These are phyloP conservation scores for Melanotaenia trifasciata DNA, from an alignment of 2,797 vertebrate genomes.

Conservation along the genomic window DNA sequence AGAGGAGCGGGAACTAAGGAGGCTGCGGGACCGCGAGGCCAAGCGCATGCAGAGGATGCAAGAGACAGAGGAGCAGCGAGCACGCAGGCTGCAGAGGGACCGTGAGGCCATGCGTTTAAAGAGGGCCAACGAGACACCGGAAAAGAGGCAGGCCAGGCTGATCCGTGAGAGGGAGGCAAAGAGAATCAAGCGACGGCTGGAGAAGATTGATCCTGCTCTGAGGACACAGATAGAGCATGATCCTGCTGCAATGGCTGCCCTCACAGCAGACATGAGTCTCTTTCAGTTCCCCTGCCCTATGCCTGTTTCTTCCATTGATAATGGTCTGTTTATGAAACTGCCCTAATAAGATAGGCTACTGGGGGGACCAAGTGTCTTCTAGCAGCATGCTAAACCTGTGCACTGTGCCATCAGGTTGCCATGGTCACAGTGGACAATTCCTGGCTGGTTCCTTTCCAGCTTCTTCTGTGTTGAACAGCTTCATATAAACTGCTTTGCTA, in stretches of 20 bases:
- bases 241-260: slow-evolving; percentile 94
- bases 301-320: slow-evolving; percentile 91
- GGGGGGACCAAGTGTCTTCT: slow-evolving; percentile 8
- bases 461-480: slow-evolving; percentile 33
- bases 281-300: slow-evolving; percentile 95
- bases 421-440: slow-evolving; percentile 52
- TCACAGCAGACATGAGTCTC: slow-evolving; percentile 96
- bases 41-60: slow-evolving; percentile 97
- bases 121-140: slow-evolving; percentile 95
- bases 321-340: slow-evolving; percentile 90
- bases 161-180: slow-evolving; percentile 96
- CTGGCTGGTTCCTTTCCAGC: slow-evolving; percentile 50
- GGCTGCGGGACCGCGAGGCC: slow-evolving; percentile 94
- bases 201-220: slow-evolving; percentile 98
- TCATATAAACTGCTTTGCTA: slow-evolving; percentile 55
- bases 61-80: slow-evolving; percentile 94
- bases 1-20: slow-evolving; percentile 90
- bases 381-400: slow-evolving; percentile 33
- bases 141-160: slow-evolving; percentile 94
- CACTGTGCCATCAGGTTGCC: slow-evolving; percentile 41
- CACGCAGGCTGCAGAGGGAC: slow-evolving; percentile 93
- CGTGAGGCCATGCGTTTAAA: slow-evolving; percentile 96
- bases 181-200: slow-evolving; percentile 92
- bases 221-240: slow-evolving; percentile 97
- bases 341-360: slow-evolving; percentile 63